Evolutionary conservation across 2,888 invertebrate genomes (phyloP), one percentile per base, ranked within the genome.

Genomic region (Polydesmus complanatus): DNA sequence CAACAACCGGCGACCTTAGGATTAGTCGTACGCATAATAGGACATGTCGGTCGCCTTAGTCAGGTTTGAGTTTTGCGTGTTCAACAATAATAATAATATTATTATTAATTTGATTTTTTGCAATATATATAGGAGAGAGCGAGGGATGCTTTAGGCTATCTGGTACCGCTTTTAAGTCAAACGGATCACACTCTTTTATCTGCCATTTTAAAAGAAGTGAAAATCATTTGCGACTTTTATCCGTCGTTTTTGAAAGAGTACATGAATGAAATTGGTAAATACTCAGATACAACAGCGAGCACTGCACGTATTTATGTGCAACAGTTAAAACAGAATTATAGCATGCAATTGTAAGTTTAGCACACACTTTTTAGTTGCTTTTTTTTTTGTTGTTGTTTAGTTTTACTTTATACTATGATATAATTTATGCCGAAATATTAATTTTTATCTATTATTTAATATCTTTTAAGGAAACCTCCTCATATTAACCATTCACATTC

Each of bases 181-280:
- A 83, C 83, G 5, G 88, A 87, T 72, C 78, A 84, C 67, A 80
- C 81, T 48, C 82, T 83, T 63, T 86, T 89, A 71, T 83, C 85
- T 49, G 81, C 84, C 27, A 76, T 91, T 65, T 75, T 91, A 69
- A 81, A 86, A 64, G 89, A 89, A 72, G 86, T 90, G 53, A 86
- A 88, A 3, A 79, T 84, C 23, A 78, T 92, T 25, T 88, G 88
- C 72, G 84, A 86, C 70, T 83, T 83, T 56, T 86, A 85, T 76
- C 90, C 89, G 8, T 81, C 83, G 56, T 78, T 91, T 55, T 85
- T 90, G 72, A 86, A 85, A 1, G 88, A 87, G 69, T 83, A 88
- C 70, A 79, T 90, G 62, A 80, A 81, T 23, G 85, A 86, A 66
- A 83, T 88, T 61, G 74, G 84, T 26, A 83, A 84, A 66, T 80